Percentiles rank a stretch among this genome's conserved stretches.
phyloP scores from a whole-genome alignment of 1,140 invertebrate genomes.

The Caerostris darwini region DNA sequence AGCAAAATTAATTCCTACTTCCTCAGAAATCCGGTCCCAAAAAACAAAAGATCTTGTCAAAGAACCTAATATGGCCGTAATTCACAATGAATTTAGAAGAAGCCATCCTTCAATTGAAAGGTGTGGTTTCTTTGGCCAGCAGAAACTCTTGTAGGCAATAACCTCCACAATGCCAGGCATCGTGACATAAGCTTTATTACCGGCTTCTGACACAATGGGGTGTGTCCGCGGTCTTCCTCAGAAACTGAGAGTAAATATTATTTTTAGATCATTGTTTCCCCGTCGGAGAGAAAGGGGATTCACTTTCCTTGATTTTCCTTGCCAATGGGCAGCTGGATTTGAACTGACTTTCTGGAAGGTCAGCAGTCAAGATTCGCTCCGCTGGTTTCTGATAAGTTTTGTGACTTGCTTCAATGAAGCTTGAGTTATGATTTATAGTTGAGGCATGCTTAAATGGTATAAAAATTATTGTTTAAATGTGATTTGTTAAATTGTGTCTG shows the following conservation, averaged over 20 bases:
- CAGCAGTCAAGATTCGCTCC: not conserved
- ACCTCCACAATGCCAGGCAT: constrained; percentile 5
- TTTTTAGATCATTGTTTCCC: constrained; percentile 64
- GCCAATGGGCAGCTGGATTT: not conserved
- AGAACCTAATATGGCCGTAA: not conserved
- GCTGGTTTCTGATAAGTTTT: too few species aligned
- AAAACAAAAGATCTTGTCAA: not conserved
- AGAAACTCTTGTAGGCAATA: constrained; percentile 29
- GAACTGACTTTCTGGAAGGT: not conserved
- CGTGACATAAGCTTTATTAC: constrained; percentile 59
- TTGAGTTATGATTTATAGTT: too few species aligned
- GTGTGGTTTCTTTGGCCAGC: constrained; percentile 13
- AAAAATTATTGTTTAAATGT: too few species aligned
- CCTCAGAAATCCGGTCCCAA: not conserved
- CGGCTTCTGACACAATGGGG: constrained; percentile 30
- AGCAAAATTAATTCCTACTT: not conserved
- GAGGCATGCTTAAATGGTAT: too few species aligned
- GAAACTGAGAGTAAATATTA: constrained; percentile 62
- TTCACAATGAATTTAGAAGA: not conserved
- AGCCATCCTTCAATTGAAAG: constrained; percentile 18
- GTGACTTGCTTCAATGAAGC: too few species aligned
- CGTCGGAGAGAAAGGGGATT: not conserved
- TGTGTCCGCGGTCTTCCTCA: not conserved
- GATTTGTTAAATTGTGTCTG: too few species aligned
- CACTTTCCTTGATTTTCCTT: constrained; percentile 17